Conservation (phyloP, 2,797 vertebrate genomes). For the Onychomys leucogaster region DNA sequence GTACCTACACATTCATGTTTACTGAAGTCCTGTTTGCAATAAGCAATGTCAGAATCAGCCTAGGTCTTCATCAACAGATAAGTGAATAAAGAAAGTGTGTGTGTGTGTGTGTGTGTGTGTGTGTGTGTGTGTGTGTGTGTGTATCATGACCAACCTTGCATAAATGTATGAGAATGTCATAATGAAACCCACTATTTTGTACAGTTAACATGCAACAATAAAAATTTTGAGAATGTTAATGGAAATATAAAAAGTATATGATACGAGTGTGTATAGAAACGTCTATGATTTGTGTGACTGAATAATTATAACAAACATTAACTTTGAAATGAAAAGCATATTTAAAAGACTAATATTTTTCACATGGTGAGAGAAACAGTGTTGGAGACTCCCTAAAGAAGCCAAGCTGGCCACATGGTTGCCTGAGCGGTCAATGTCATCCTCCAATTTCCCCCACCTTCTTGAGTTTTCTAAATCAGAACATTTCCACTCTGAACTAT, state of each 20-base stretch:
- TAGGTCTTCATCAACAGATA: background rate
- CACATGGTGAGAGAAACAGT: background rate
- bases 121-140: too few relatives aligned
- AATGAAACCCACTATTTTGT: background rate
- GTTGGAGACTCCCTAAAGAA: background rate
- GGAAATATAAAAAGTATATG: background rate
- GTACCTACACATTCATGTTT: too few relatives aligned
- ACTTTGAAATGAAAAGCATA: background rate
- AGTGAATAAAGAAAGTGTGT: background rate
- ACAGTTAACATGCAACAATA: background rate
- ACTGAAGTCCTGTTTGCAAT: background rate
- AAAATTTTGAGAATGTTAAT: background rate
- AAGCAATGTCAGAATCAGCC: background rate
- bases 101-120: background rate
- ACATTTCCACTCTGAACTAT: constrained; percentile 69
- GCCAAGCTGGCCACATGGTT: background rate
- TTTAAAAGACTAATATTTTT: background rate
- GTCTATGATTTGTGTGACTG: background rate
- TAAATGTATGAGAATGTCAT: background rate
- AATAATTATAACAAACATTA: background rate
- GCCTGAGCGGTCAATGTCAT: background rate
- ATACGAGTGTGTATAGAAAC: background rate
- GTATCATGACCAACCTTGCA: too few relatives aligned
- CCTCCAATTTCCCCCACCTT: background rate
- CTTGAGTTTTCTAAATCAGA: constrained; percentile 64